Base-by-base conservation (phyloP, 2,888 invertebrate species). In the Leptopterna dolabrata region DNA sequence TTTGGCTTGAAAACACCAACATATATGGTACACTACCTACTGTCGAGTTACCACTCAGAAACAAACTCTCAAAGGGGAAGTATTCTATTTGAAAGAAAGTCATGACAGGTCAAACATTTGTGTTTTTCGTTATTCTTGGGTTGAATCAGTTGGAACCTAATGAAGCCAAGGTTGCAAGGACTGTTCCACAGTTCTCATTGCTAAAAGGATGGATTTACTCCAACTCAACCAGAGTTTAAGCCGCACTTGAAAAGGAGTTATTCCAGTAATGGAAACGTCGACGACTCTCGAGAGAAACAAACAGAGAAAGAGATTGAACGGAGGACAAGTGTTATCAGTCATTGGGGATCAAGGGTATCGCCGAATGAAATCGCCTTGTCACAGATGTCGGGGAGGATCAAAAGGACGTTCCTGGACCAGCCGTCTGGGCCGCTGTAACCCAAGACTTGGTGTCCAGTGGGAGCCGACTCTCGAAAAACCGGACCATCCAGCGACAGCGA, bases 321-420 rank as follows among this genome's bases (percentile, higher is more conserved):
- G 41, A 41, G 19, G 73, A 76, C 16, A 71, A 19, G 41, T 76
- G 30, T 76, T 76, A 76, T 76, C 73, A 41, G 36, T 76, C 41
- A 76, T 76, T 76, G 19, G 36, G 73, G 41, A 76, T 76, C 73
- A 19, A 30, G 73, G 36, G 73, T 76, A 76, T 76, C 73, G 30
- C 73, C 73, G 73, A 76, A 76, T 36, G 73, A 19, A 30, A 76
- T 76, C 73, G 41, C 73, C 16, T 9, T 76, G 73, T 76, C 73
- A 76, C 73, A 76, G 73, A 76, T 76, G 73, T 76, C 73, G 30
- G 73, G 36, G 4, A 19, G 36, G 73, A 76, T 76, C 73, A 76
- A 76, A 76, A 30, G 36, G 29, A 19, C 73, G 73, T 76, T 41
- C 30, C 4, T 24, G 29, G 27, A 24, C 9, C 14, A 14, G 71